Evolutionary conservation across 2,888 invertebrate species (phyloP).

Genomic region (Scaptomyza polygonia): DNA sequence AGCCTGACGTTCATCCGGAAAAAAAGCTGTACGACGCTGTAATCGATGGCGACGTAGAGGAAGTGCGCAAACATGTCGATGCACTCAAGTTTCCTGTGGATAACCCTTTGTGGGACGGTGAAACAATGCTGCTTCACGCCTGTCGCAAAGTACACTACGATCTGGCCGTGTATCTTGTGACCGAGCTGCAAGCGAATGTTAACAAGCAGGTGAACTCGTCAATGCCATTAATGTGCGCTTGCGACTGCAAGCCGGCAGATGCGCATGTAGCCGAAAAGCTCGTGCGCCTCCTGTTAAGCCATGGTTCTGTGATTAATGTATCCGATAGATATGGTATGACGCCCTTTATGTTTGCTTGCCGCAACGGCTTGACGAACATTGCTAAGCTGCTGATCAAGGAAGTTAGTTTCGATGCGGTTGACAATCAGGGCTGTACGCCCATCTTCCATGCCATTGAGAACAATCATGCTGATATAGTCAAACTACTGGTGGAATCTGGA

Average conservation of each 20-base stretch:
- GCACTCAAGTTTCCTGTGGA: slow-evolving; percentile 58
- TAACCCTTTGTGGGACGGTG: slow-evolving; percentile 53
- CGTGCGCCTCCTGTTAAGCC: slow-evolving; percentile 69
- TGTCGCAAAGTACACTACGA: slow-evolving; percentile 74
- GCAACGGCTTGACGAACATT: slow-evolving; percentile 73
- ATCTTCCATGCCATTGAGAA: slow-evolving; percentile 83
- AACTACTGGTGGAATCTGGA: slow-evolving; percentile 78
- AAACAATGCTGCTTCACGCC: slow-evolving; percentile 72
- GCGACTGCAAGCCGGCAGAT: slow-evolving; percentile 66
- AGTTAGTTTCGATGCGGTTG: slow-evolving; percentile 80
- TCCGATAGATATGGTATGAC: slow-evolving; percentile 82
- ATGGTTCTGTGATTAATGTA: slow-evolving; percentile 80
- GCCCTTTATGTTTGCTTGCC: slow-evolving; percentile 83
- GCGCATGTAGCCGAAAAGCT: slow-evolving; percentile 61
- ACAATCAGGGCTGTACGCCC: slow-evolving; percentile 82
- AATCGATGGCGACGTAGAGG: slow-evolving; percentile 61
- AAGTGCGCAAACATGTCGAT: slow-evolving; percentile 63
- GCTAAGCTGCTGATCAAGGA: slow-evolving; percentile 74
- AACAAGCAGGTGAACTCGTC: slow-evolving; percentile 80
- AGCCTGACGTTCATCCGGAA: slow-evolving; percentile 36
- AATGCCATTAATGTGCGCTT: slow-evolving; percentile 80
- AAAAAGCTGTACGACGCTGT: slow-evolving; percentile 67
- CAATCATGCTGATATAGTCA: slow-evolving; percentile 80
- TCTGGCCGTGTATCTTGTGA: slow-evolving; percentile 76
- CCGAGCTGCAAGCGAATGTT: slow-evolving; percentile 67